A percentile compares a stretch with the other conserved stretches of the same genome.
phyloP scores from a whole-genome alignment of 2,113 vertebrate species.

The Siniperca knerii region DNA sequence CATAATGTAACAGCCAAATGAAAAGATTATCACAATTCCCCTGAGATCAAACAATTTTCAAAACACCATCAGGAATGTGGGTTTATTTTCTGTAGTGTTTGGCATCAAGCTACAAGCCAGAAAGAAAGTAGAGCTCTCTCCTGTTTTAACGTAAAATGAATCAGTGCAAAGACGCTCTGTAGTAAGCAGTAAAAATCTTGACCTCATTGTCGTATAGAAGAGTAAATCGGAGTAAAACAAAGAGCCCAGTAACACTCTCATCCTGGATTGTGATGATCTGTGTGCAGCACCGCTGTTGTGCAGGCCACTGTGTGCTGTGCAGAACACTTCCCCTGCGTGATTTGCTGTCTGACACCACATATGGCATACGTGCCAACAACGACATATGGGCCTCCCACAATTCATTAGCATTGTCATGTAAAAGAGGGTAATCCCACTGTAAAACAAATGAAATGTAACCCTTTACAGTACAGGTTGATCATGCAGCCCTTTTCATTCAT shows the following conservation, averaged over 20 bases:
- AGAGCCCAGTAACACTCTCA: slow-evolving; percentile 11
- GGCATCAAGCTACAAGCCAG: slow-evolving; percentile 12
- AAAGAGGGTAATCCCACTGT: slow-evolving; percentile 68
- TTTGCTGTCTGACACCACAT: slow-evolving; percentile 69
- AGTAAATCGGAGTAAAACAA: slow-evolving; percentile 39
- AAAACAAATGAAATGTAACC: slow-evolving; percentile 73
- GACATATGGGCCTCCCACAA: slow-evolving; percentile 71
- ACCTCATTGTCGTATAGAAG: slow-evolving; percentile 12
- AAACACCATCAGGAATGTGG: slow-evolving; percentile 42
- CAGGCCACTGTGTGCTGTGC: slow-evolving; percentile 19
- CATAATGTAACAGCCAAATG: slow-evolving; percentile 46
- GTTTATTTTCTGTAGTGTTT: slow-evolving; percentile 40
- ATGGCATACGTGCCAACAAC: slow-evolving; percentile 62
- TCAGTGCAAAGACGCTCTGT: slow-evolving; percentile 1
- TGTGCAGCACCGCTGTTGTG: background rate
- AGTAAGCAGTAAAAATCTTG: slow-evolving; percentile 13
- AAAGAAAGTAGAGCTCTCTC: background rate
- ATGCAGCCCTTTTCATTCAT: slow-evolving; percentile 53
- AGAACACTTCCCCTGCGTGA: slow-evolving; percentile 46
- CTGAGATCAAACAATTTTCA: slow-evolving; percentile 39
- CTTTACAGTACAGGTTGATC: slow-evolving; percentile 67
- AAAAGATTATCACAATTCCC: slow-evolving; percentile 53
- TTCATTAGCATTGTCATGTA: slow-evolving; percentile 79
- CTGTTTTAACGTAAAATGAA: slow-evolving; percentile 24
- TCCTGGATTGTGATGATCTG: slow-evolving; percentile 9